These are phyloP conservation scores for Trachelipus rathkii DNA, from an alignment of 1,140 invertebrate genomes.

Conservation along the genomic window DNA sequence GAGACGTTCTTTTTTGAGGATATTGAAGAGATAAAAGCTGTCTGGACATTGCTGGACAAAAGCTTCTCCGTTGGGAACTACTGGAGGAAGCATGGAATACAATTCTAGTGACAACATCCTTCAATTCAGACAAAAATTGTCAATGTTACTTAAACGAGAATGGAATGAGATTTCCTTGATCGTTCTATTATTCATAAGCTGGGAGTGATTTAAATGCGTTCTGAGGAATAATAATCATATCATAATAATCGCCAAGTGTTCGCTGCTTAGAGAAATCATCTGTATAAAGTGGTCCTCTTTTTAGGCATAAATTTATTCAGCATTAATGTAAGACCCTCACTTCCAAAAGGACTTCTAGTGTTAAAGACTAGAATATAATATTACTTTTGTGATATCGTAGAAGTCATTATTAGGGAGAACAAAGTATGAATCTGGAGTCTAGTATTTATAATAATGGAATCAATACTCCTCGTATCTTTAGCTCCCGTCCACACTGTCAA, in stretches of 20 bases:
- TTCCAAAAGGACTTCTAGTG: not conserved
- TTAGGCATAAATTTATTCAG: not conserved
- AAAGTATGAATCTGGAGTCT: not conserved
- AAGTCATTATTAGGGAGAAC: not conserved
- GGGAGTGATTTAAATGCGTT: no score
- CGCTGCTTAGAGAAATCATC: not conserved
- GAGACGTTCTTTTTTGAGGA: not conserved
- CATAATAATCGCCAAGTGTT: not conserved
- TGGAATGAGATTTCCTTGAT: not conserved
- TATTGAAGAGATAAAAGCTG: not conserved
- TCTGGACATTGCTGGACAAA: not conserved
- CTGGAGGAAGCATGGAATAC: not conserved
- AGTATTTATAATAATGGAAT: not conserved
- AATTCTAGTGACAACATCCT: not conserved
- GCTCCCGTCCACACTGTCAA: not conserved
- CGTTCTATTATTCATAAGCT: no score
- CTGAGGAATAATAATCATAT: not conserved
- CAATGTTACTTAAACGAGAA: not conserved
- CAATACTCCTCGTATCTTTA: not conserved
- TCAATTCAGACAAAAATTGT: not conserved
- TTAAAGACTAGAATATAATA: not conserved
- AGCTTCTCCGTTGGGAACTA: not conserved
- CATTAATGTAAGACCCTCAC: not conserved
- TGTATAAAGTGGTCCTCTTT: not conserved
- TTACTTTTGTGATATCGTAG: not conserved